phyloP scores from a whole-genome alignment of 2,797 vertebrate species.

The Valencia hispanica region DNA sequence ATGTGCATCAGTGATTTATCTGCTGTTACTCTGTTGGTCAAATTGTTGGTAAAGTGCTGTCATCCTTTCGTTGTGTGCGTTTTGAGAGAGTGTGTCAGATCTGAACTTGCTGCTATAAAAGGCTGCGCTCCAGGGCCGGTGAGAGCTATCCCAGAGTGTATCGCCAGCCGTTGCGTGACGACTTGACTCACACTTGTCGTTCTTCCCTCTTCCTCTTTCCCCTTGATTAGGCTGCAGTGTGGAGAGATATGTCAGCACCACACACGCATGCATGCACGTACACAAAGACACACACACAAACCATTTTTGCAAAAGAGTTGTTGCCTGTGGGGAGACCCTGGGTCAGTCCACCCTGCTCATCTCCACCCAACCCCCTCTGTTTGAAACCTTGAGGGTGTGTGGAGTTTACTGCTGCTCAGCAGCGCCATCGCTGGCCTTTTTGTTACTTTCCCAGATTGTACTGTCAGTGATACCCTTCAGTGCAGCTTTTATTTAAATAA shows the following conservation, averaged over 20 bases:
- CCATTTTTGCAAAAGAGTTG: constrained; percentile 32
- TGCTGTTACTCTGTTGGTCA: constrained; percentile 15
- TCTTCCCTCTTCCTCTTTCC: constrained; percentile 54
- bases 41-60: constrained; percentile 45
- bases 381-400: constrained; percentile 31
- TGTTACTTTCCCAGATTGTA: constrained; percentile 12
- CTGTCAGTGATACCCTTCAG: constrained; percentile 42
- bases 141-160: constrained; percentile 64
- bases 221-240: constrained; percentile 62
- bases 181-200: constrained; percentile 74
- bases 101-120: constrained; percentile 61
- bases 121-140: constrained; percentile 56
- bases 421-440: constrained; percentile 42
- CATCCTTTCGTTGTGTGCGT: constrained; percentile 28
- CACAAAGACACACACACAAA: background rate
- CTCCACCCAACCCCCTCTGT: constrained; percentile 37
- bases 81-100: constrained; percentile 43
- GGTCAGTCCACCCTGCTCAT: constrained; percentile 42
- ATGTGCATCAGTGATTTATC: constrained; percentile 6
- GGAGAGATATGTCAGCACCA: constrained; percentile 50
- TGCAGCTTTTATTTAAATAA: background rate
- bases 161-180: constrained; percentile 70
- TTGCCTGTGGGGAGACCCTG: constrained; percentile 42
- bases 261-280: constrained; percentile 11
- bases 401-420: constrained; percentile 39